phyloP scores from a whole-genome alignment of 2,113 vertebrate genomes.

The Sorex araneus region DNA sequence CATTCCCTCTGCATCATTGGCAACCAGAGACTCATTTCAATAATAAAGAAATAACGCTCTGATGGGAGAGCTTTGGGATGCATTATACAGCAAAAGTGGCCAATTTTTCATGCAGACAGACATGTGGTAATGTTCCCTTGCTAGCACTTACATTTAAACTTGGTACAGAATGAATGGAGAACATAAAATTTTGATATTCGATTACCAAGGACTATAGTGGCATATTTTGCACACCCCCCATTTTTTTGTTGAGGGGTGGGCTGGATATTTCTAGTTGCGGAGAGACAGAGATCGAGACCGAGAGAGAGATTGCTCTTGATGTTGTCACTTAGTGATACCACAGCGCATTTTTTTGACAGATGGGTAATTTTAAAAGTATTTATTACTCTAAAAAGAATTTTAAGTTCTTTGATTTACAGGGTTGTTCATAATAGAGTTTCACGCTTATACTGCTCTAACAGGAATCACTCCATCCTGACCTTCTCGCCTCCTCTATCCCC shows the following conservation, averaged over 20 bases:
- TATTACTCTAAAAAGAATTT: too few relatives aligned
- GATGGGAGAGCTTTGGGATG: conserved; percentile 42
- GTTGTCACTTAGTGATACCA: background rate
- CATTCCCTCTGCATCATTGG: conserved; percentile 1
- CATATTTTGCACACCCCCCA: background rate
- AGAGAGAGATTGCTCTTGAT: background rate
- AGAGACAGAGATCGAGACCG: background rate
- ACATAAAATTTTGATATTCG: conserved; percentile 66
- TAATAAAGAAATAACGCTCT: conserved; percentile 61
- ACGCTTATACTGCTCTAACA: too few relatives aligned
- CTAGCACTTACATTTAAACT: conserved; percentile 69
- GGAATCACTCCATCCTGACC: too few relatives aligned
- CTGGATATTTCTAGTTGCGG: background rate
- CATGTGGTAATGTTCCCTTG: conserved; percentile 57
- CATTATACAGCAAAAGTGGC: conserved; percentile 45
- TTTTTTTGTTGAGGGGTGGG: conserved; percentile 3
- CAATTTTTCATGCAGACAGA: conserved; percentile 68
- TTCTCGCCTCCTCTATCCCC: too few relatives aligned
- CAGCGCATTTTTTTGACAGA: conserved; percentile 12
- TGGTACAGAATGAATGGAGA: conserved; percentile 61
- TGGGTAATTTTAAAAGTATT: background rate
- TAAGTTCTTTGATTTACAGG: too few relatives aligned
- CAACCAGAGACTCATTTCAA: conserved; percentile 71
- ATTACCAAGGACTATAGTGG: conserved; percentile 58
- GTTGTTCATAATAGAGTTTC: too few relatives aligned